Percentiles rank a stretch among this genome's conserved stretches.
phyloP scores from a whole-genome alignment of 1,140 invertebrate genomes.

The Drosophila nigrodunni region DNA sequence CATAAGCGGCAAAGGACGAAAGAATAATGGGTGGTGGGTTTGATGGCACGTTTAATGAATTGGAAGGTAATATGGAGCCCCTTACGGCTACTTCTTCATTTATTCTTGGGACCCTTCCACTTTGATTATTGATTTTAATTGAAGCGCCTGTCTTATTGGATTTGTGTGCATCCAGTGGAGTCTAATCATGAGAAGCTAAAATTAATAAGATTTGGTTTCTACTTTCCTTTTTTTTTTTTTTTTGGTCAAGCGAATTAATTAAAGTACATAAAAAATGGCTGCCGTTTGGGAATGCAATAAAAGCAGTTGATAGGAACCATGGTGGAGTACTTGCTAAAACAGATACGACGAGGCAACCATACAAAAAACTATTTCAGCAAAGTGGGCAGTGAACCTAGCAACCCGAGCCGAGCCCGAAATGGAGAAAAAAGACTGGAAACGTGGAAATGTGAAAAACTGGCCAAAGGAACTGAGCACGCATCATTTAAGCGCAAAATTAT shows the following conservation, averaged over 20 bases:
- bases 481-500: slow-evolving; percentile 80
- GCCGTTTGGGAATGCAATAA: slow-evolving; percentile 76
- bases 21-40: slow-evolving; percentile 30
- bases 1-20: background rate
- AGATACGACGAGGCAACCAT: slow-evolving; percentile 4
- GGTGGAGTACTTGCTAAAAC: slow-evolving; percentile 8
- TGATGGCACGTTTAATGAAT: slow-evolving; percentile 74
- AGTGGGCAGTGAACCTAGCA: background rate
- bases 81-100: slow-evolving; percentile 79
- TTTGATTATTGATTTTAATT: slow-evolving; percentile 72
- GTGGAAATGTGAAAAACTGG: background rate
- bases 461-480: slow-evolving; percentile 57
- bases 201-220: slow-evolving; percentile 77
- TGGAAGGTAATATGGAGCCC: slow-evolving; percentile 79
- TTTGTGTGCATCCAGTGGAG: slow-evolving; percentile 59
- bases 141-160: slow-evolving; percentile 65
- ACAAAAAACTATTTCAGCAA: slow-evolving; percentile 23
- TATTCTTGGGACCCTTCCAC: slow-evolving; percentile 33
- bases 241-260: slow-evolving; percentile 67
- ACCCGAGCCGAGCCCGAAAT: background rate
- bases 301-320: slow-evolving; percentile 14
- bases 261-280: slow-evolving; percentile 75
- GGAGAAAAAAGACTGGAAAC: background rate
- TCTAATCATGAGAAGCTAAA: slow-evolving; percentile 49
- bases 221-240: slow-evolving; percentile 7